Conservation (phyloP, 2,797 vertebrate genomes). For the Chelon auratus region DNA sequence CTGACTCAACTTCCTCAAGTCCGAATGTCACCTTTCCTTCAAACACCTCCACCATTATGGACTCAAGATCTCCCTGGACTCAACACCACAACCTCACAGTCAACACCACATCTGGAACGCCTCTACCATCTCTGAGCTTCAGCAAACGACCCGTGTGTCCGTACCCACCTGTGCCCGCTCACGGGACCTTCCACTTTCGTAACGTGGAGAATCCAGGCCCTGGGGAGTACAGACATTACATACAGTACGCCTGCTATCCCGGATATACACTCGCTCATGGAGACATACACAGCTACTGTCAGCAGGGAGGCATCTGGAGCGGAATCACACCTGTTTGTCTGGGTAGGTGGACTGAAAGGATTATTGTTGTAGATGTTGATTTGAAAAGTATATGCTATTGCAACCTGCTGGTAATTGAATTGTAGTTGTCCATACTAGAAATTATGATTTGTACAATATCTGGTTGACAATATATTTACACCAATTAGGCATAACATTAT, state of each 20-base stretch:
- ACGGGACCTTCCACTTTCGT: conserved; percentile 80
- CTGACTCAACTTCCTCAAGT: not conserved
- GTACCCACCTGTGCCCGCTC: conserved; percentile 76
- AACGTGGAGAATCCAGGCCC: conserved; percentile 68
- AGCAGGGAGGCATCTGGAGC: conserved; percentile 77
- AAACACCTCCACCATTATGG: not conserved
- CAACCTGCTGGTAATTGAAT: no score
- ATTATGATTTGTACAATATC: no score
- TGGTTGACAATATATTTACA: no score
- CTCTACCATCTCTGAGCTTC: not conserved
- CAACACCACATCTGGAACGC: not conserved
- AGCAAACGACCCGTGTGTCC: conserved; percentile 66
- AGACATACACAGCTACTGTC: conserved; percentile 79
- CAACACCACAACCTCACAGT: not conserved
- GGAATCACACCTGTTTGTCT: conserved; percentile 80
- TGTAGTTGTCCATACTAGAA: no score
- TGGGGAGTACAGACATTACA: conserved; percentile 74
- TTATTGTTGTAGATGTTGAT: not conserved
- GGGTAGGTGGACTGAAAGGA: conserved; percentile 55
- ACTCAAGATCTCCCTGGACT: not conserved
- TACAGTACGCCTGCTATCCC: conserved; percentile 81
- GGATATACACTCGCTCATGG: conserved; percentile 80
- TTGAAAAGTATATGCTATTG: no score
- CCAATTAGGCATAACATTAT: no score
- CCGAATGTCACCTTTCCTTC: not conserved